Evolutionary conservation across 1,140 invertebrate species (phyloP), one percentile per base, ranked within the genome.

Genomic region (Drosophila bocqueti): DNA sequence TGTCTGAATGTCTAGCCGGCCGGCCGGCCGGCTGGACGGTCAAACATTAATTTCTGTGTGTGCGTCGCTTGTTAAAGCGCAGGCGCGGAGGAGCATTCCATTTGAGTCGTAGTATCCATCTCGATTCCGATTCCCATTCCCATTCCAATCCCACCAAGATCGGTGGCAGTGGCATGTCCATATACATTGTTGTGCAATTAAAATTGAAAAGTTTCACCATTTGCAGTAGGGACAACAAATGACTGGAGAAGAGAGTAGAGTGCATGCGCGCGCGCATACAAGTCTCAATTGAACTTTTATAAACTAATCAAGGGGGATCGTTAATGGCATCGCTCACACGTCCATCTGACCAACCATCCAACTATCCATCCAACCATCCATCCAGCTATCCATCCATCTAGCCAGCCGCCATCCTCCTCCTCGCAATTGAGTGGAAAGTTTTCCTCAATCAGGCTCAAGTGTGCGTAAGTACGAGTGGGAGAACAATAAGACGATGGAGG

Each of bases 251-350:
- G 24, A 54, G 67, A 89, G 84, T 87, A 24, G 24, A 24, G 24
- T 24, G 85, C 81, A 68, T 72, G 68, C 55, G 80, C 80, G 80
- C 80, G 62, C 80, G 62, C 59, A 68, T 76, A 83, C 76, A 65
- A 68, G 75, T 57, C 76, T 71, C 81, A 87, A 89, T 89, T 89
- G 85, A 89, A 89, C 85, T 84, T 90, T 89, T 89, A 89, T 89
- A 89, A 89, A 83, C 84, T 89, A 89, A 89, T 89, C 81, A 89
- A 90, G 54, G 29, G 46, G 40, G 69, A 73, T 73, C 69, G 69
- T 73, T 73, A 73, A 73, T 73, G 68, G 69, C 67, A 73, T 58
- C 68, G 64, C 68, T 72, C 65, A 49, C 68, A 79, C 66, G 65
- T 69, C 69, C 81, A 81, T 66, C 49, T 47, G 21, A 36, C 60